Evolutionary conservation across 2,797 vertebrate species (phyloP), one percentile per base, ranked within the genome.

Genomic region (Enteromius paludinosus): DNA sequence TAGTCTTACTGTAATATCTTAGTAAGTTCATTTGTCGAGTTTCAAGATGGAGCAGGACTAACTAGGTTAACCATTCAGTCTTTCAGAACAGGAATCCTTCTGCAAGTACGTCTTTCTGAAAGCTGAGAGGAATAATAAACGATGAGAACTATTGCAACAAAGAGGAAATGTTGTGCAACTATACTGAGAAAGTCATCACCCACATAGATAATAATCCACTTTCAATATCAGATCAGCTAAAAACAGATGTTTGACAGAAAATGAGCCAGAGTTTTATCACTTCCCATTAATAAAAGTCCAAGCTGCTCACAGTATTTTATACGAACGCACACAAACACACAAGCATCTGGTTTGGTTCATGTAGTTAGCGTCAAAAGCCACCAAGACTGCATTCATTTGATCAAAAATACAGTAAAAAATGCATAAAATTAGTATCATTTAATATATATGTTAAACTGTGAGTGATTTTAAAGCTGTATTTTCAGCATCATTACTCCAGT

Each of bases 171-270:
- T 74, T 74, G n/a, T 0, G 5, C 30, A 73, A 73, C 47, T 73
- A 12, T 59, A 23, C 2, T 28, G 23, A 28, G 25, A 28, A 61
- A 25, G 5, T 1, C 12, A 3, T 14, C 2, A 20, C 17, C 7
- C 2, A 6, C 25, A 14, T 10, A 52, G 4, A 30, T 5, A 70
- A n/a, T 23, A 68, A 68, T 11, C 9, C 15, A 47, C 41, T 72
- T 72, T 52, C 47, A n/a, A 15, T 73, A 73, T 54, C 28, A 54
- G 18, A 14, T n/a, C 5, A 15, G 12, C 11, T 56, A 15, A 35
- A 23, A 73, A 5, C 30, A 73, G 71, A 73, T 73, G 49, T 5
- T 73, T 56, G 35, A 73, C 49, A 3, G 18, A 54, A 73, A 73
- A 35, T 6, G 18, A 25, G 11, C 2, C 18, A 73, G 28, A 15